Evolutionary conservation across 1,140 invertebrate species (phyloP), one percentile per base, ranked within the genome.

Genomic region (Cheumatopsyche charites): DNA sequence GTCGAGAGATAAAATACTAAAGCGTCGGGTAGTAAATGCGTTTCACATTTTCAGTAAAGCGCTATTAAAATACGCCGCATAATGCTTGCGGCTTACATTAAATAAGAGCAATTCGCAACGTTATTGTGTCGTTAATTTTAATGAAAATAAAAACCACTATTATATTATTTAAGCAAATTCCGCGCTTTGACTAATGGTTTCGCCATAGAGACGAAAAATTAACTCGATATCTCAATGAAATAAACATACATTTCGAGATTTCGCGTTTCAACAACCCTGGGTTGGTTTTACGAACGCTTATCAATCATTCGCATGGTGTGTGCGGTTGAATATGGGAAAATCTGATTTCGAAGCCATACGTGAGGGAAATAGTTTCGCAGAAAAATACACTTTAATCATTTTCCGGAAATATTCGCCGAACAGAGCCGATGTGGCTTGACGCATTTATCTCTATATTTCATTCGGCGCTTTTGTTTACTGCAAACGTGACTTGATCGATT

Each of bases 331-430:
- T 63, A 43, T 21, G n/a, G 36, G 36, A 42, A 63, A 63, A 63
- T 63, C 62, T 63, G 62, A 63, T 63, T 63, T 43, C 62, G 62
- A 43, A 41, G 62, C 19, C 29, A 63, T 63, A 63, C 62, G 62
- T 63, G 62, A 63, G 62, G 26, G n/a, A 63, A 63, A 43, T 63
- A 63, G 29, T 63, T 42, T 7, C 25, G 21, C 55, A n/a, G 55
- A 58, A 58, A 58, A 58, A 58, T 58, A 58, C 55, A 58, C 55
- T 58, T 58, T 58, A 58, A 58, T 58, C 55, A 58, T 58, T 58
- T 58, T 58, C 55, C 55, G 21, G 55, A 58, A 58, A 23, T 58
- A 47, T 47, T 47, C 13, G 4, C 47, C 47, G 9, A 52, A 52
- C 47, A 15, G 17, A n/a, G 21, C 1, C 11, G 7, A 19, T 25